Evolutionary conservation across 2,888 invertebrate genomes (phyloP), one percentile per base, ranked within the genome.

Genomic region (Trachelus stipa): DNA sequence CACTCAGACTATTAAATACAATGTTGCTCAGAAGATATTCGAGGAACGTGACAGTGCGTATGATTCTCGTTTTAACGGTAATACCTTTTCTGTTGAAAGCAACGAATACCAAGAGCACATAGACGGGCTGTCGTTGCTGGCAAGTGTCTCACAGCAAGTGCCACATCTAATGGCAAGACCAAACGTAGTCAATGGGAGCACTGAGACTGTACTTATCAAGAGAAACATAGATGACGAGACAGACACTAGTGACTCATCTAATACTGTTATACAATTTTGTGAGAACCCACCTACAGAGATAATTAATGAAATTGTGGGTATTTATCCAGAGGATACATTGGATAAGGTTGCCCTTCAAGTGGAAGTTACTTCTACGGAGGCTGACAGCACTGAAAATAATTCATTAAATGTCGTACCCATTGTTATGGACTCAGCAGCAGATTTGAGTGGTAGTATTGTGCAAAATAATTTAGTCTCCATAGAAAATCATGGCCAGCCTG

Each of bases 81-180:
- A 56, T 56, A 9, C 23, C 23, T 56, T 56, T 56, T 56, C 56
- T 56, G 23, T 23, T 56, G 56, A 56, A 56, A 56, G 23, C 23
- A 56, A 78, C 71, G 87, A 89, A 30, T 84, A 87, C 74, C 85
- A 85, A 68, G 90, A 88, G n/a, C 88, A 87, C 56, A 88, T 90
- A 40, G 91, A 91, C 33, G 91, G 91, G 12, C 81, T 91, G 4
- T 87, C 89, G 31, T 80, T 91, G 34, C 81, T 91, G 31, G 91
- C 91, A 4, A 88, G 86, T 76, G 90, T 91, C 4, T 90, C 90
- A 0, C 89, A 90, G 68, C 85, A 88, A 35, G 81, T 87, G 11
- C 83, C 88, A 1, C 85, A 86, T 40, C 81, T 87, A 34, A 33
- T 9, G 31, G 71, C 71, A 33, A 31, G 31, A 31, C 12, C 31